Conservation (phyloP, 2,113 vertebrate genomes). For the Elephas maximus region DNA sequence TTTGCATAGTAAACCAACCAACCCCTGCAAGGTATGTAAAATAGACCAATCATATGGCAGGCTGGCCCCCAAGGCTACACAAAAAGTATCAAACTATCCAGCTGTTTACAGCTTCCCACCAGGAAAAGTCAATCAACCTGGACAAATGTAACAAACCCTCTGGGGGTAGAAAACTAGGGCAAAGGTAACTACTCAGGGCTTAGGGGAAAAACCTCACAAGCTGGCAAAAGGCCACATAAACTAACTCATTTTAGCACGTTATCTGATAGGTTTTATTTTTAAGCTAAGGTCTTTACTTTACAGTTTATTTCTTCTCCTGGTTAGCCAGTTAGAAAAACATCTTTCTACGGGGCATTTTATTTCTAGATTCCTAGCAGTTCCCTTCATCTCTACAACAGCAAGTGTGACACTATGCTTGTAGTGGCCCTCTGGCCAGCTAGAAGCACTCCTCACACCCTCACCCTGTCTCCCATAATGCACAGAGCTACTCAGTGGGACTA, state of each 20-base stretch:
- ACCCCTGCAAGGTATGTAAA: too few relatives aligned
- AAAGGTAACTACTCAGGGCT: too few relatives aligned
- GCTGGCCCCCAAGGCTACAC: too few relatives aligned
- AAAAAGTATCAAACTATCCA: too few relatives aligned
- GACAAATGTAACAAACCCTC: too few relatives aligned
- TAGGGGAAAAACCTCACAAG: too few relatives aligned
- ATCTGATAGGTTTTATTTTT: background rate
- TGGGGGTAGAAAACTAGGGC: too few relatives aligned
- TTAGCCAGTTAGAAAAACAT: conserved; percentile 13
- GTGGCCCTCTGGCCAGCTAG: background rate
- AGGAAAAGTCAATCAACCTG: too few relatives aligned
- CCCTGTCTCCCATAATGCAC: conserved; percentile 16
- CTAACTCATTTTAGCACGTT: background rate
- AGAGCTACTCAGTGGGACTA: conserved; percentile 15
- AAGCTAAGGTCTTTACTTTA: background rate
- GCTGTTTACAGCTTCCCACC: too few relatives aligned
- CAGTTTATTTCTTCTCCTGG: background rate
- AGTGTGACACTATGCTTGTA: background rate
- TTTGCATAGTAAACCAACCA: too few relatives aligned
- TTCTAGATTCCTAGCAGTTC: background rate
- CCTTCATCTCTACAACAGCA: background rate
- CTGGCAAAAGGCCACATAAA: too few relatives aligned
- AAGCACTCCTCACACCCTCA: background rate
- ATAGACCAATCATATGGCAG: too few relatives aligned
- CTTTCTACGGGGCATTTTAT: background rate